Percentiles rank a stretch among this genome's conserved stretches.
phyloP scores from a whole-genome alignment of 2,888 invertebrate species.

The Leucoma salicis region DNA sequence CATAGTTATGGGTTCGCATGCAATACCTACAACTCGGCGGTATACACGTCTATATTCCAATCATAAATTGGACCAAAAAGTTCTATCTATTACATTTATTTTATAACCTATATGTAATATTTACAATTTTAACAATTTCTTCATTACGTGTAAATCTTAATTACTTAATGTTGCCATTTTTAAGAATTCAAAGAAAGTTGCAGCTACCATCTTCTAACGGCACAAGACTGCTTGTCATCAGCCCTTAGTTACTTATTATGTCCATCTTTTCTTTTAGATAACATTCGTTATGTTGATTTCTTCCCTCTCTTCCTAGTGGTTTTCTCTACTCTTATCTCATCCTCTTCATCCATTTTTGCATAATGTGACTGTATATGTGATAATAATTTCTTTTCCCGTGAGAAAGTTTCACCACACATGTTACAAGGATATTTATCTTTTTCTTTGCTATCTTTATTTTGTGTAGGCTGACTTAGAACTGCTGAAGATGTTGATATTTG shows the following conservation, averaged over 20 bases:
- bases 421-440: conserved; percentile 60
- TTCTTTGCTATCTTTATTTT: conserved; percentile 34
- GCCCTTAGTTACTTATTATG: too few relatives aligned
- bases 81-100: background rate
- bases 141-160: too few relatives aligned
- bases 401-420: conserved; percentile 64
- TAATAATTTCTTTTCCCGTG: conserved; percentile 68
- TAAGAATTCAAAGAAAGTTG: too few relatives aligned
- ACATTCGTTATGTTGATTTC: too few relatives aligned
- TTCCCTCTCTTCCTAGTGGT: conserved; percentile 33
- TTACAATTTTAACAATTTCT: background rate
- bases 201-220: background rate
- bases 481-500: conserved; percentile 69
- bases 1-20: too few relatives aligned
- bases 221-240: too few relatives aligned
- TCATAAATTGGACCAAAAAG: too few relatives aligned
- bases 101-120: background rate
- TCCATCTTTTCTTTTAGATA: too few relatives aligned
- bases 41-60: background rate
- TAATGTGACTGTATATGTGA: conserved; percentile 71
- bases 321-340: conserved; percentile 43
- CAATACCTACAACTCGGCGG: too few relatives aligned
- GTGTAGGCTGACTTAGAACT: conserved; percentile 28
- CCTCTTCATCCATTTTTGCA: conserved; percentile 65
- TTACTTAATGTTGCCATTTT: too few relatives aligned